Conservation (phyloP, 2,113 vertebrate species). For the Todiramphus saurophagus region DNA sequence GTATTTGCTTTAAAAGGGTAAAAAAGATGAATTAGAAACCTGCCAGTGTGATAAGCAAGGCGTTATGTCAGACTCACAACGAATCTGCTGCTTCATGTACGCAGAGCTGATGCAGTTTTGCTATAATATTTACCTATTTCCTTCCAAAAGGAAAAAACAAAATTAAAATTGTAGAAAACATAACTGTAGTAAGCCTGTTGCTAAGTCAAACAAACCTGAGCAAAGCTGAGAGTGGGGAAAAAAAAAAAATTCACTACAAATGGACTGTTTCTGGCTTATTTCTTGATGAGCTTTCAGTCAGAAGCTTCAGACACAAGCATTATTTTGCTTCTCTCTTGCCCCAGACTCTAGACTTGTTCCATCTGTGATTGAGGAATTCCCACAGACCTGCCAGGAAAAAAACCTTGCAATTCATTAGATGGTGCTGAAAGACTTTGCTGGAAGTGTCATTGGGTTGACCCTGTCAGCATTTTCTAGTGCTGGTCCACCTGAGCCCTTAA, state of each 20-base stretch:
- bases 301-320: background rate
- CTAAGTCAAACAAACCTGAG: background rate
- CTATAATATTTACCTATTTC: background rate
- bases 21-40: background rate
- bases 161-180: background rate
- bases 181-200: background rate
- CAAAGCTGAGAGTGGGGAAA: background rate
- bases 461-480: background rate
- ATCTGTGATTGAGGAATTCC: background rate
- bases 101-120: background rate
- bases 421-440: slow-evolving; percentile 21
- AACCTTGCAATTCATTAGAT: background rate
- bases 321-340: background rate
- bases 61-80: background rate
- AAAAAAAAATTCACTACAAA: background rate
- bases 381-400: slow-evolving; percentile 18
- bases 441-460: background rate
- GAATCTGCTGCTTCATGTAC: background rate
- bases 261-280: background rate
- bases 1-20: background rate
- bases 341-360: background rate
- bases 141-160: background rate
- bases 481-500: background rate
- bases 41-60: background rate
- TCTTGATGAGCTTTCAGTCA: background rate